Base-by-base conservation (phyloP, 1,140 invertebrate species). In the Atopsyche davidsoni region DNA sequence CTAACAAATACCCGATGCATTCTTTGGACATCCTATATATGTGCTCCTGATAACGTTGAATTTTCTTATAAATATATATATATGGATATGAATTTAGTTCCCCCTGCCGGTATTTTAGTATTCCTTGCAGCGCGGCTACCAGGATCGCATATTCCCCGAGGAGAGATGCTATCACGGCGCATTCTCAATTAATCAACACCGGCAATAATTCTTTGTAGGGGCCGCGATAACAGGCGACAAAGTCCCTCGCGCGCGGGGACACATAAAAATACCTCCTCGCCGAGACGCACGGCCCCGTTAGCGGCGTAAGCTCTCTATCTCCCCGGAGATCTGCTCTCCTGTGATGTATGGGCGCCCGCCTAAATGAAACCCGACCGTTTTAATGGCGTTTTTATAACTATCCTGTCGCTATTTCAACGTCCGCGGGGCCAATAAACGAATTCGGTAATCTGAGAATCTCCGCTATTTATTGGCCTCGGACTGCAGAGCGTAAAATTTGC, bases 241-340 rank as follows among this genome's bases (percentile, higher is more conserved):
- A 42, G 14, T 47, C 39, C 50, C 43, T 35, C 25, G 25, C 25
- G 22, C 24, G 23, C 38, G 40, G 53, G 54, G 54, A 51, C 38
- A 39, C 54, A 52, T 51, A 56, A 56, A 56, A 56, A 56, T 52
- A 48, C 54, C 54, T 55, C n/a, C 23, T 36, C 46, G 31, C 42
- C 6, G 23, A 48, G 40, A 45, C 51, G 38, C 21, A 23, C 25
- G 25, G 6, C 24, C 21, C 51, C 24, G 40, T 22, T 53, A 55
- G 36, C 35, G 36, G 24, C n/a, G n/a, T n/a, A n/a, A n/a, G n/a
- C n/a, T n/a, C 45, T 25, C 38, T 56, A 56, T 56, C 54, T 41
- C 47, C 44, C 31, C 45, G 23, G 7, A 44, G 48, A 56, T 56
- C 54, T 51, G 49, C 45, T 21, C 35, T 24, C 36, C 25, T 31